These are phyloP conservation scores for Pseudomyrmex gracilis DNA, from an alignment of 1,140 invertebrate genomes.

Conservation along the genomic window DNA sequence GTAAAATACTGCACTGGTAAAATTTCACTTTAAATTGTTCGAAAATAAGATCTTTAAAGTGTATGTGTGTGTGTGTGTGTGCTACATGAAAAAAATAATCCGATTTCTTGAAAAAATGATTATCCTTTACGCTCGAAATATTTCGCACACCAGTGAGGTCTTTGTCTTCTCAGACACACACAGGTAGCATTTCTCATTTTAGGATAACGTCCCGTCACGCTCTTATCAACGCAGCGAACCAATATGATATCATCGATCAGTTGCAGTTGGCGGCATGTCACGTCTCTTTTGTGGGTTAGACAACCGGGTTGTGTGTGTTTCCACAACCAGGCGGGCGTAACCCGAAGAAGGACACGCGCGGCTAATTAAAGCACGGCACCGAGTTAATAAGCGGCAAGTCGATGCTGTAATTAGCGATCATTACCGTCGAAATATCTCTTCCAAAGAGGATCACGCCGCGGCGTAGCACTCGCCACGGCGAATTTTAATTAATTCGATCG, in stretches of 20 bases:
- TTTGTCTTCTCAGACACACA: slow-evolving; percentile 32
- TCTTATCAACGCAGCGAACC: slow-evolving; percentile 41
- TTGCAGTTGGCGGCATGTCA: slow-evolving; percentile 15
- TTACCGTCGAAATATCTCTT: slow-evolving; percentile 72
- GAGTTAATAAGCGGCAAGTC: slow-evolving; percentile 73
- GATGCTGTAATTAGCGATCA: slow-evolving; percentile 74
- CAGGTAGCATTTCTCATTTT: slow-evolving; percentile 11
- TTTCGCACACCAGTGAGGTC: slow-evolving; percentile 12
- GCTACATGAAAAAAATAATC: background rate
- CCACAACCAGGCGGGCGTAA: background rate
- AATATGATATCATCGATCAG: slow-evolving; percentile 54
- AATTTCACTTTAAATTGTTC: no score
- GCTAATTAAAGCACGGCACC: slow-evolving; percentile 68
- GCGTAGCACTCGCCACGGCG: slow-evolving; percentile 15
- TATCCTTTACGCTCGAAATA: background rate
- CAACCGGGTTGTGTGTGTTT: background rate
- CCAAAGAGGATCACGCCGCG: slow-evolving; percentile 63
- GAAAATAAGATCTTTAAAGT: no score
- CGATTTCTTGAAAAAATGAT: background rate
- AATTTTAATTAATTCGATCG: slow-evolving; percentile 73
- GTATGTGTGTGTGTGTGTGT: no score
- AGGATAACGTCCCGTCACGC: slow-evolving; percentile 49
- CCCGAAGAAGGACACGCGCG: slow-evolving; percentile 54
- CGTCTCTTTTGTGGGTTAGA: slow-evolving; percentile 16
- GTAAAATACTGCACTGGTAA: no score